Evolutionary conservation across 2,113 vertebrate genomes (phyloP).

Genomic region (Ceratotherium simum): DNA sequence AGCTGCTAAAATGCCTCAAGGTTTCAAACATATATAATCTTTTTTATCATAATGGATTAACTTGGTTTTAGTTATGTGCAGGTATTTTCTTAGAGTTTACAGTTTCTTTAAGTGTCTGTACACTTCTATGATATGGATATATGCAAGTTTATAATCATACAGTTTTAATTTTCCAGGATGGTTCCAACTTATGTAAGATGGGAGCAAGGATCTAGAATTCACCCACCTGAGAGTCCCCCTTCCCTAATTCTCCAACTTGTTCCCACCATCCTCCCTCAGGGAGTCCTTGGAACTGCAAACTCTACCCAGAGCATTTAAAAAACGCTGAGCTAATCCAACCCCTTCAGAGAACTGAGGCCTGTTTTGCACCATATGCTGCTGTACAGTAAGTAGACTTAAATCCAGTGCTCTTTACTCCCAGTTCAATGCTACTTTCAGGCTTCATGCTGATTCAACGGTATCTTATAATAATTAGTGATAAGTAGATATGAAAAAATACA

Average conservation of each 20-base stretch:
- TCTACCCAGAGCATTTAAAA: neutral
- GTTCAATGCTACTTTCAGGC: neutral
- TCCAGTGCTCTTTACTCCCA: neutral
- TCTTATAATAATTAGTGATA: conserved; percentile 9
- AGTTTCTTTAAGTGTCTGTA: neutral
- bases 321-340: neutral
- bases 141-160: neutral
- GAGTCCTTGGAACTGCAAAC: neutral
- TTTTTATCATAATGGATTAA: neutral
- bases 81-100: neutral
- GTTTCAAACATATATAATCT: neutral
- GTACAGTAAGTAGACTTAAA: neutral
- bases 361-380: neutral
- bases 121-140: neutral
- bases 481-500: neutral
- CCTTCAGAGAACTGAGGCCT: neutral
- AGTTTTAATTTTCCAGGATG: neutral
- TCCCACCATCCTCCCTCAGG: neutral
- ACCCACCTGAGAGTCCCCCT: neutral
- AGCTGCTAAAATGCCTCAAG: neutral
- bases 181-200: neutral
- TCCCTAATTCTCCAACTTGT: neutral
- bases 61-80: neutral
- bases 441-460: neutral
- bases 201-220: neutral